Conservation (phyloP, 2,888 invertebrate genomes). For the Gisinianus flammeolus region DNA sequence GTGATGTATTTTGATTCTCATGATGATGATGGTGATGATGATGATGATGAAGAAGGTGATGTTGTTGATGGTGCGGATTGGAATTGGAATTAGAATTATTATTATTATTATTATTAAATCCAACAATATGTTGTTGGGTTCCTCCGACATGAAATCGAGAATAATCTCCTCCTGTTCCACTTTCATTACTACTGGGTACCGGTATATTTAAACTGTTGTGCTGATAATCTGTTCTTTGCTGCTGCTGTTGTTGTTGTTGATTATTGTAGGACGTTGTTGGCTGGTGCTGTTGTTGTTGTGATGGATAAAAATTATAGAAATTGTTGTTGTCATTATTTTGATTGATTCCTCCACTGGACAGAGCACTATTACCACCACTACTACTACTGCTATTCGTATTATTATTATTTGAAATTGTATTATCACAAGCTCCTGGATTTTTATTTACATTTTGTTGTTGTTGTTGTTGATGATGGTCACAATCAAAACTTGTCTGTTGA, state of each 20-base stretch:
- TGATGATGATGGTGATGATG: neutral
- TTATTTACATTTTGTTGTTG: constrained; percentile 20
- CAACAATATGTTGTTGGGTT: neutral
- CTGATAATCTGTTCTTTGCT: constrained; percentile 24
- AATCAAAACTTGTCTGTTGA: constrained; percentile 21
- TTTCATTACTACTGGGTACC: constrained; percentile 5
- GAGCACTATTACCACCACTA: constrained; percentile 15
- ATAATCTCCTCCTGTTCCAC: constrained; percentile 34
- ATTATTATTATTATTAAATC: constrained; percentile 18
- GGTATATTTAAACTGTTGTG: constrained; percentile 28
- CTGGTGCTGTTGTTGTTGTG: constrained; percentile 17
- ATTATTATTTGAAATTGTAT: constrained; percentile 15
- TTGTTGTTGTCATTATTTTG: neutral
- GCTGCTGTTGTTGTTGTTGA: constrained; percentile 14
- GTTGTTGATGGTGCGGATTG: neutral
- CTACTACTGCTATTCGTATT: constrained; percentile 16
- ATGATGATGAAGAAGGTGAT: constrained; percentile 14
- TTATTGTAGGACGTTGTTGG: neutral
- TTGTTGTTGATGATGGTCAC: constrained; percentile 19
- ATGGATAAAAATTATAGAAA: constrained; percentile 31
- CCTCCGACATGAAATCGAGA: constrained; percentile 22
- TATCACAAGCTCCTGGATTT: constrained; percentile 32
- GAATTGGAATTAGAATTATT: constrained; percentile 7
- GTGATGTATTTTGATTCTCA: constrained; percentile 9
- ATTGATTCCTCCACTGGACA: neutral